Evolutionary conservation across 2,888 invertebrate genomes (phyloP), one percentile per base, ranked within the genome.

Genomic region (Seladonia tumulorum): DNA sequence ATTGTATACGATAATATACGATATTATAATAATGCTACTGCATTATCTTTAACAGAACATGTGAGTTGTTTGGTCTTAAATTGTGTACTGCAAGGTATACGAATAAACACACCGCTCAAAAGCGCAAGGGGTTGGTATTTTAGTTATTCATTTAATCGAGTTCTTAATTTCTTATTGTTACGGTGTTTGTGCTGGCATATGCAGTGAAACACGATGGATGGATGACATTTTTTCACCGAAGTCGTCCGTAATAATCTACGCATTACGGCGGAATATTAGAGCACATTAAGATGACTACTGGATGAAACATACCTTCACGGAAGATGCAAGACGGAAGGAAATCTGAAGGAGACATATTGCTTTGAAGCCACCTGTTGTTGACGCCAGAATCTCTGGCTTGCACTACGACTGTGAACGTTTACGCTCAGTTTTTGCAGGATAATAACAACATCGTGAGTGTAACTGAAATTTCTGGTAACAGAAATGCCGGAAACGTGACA

Each of bases 311-410:
- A n/a, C 39, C n/a, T 42, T 5, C 14, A 42, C 42, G n/a, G 14
- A 42, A n/a, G 42, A 70, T 14, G 42, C n/a, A 42, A 70, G 42
- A 42, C 42, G 45, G 2, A 12, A 22, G 47, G 16, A 57, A 45
- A 12, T 45, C 18, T 2, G 10, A 12, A 3, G n/a, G n/a, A 77
- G 25, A 25, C 45, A 39, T 47, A 47, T 70, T 42, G 16, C 42
- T 70, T n/a, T 42, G 42, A 70, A 70, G 70, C 70, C 70, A 70
- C 70, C 70, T 70, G 70, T 70, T 70, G 70, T 68, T 70, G 70
- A 70, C 42, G 22, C 70, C 5, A 70, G 22, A 42, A 42, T 42
- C 42, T 42, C 42, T n/a, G 39, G n/a, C 39, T 42, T 70, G n/a
- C 14, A 70, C 22, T 42, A 63, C 29, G 2, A 70, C n/a, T 42